These are phyloP conservation scores for Diabrotica undecimpunctata DNA, from an alignment of 1,140 invertebrate genomes.

Conservation along the genomic window DNA sequence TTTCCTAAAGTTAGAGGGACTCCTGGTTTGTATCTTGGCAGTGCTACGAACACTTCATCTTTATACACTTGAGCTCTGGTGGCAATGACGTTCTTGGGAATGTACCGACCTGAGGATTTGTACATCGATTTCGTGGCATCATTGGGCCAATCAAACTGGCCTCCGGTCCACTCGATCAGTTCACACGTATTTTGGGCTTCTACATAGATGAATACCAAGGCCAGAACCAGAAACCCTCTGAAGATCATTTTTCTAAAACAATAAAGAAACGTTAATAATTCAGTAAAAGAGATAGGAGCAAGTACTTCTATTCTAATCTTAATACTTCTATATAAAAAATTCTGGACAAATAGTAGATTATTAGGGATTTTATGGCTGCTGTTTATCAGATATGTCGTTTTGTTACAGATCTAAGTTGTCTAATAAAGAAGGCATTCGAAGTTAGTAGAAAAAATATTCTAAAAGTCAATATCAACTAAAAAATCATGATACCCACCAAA, in stretches of 20 bases:
- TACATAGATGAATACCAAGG: slow-evolving; percentile 15
- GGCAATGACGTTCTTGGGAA: slow-evolving; percentile 57
- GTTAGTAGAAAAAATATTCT: no score
- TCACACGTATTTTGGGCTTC: slow-evolving; percentile 22
- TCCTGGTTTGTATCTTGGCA: slow-evolving; percentile 56
- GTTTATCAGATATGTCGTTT: no score
- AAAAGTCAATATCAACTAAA: no score
- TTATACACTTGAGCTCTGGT: slow-evolving; percentile 54
- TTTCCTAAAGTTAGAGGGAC: slow-evolving; percentile 55
- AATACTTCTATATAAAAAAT: no score
- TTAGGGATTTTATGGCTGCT: no score
- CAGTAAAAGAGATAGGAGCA: no score
- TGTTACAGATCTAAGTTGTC: no score
- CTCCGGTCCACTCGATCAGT: slow-evolving; percentile 38
- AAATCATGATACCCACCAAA: no score
- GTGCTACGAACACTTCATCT: slow-evolving; percentile 53
- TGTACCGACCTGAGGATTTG: slow-evolving; percentile 53
- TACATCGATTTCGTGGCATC: slow-evolving; percentile 52
- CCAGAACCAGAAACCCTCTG: slow-evolving; percentile 16
- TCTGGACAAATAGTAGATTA: no score
- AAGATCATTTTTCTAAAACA: slow-evolving; percentile 26
- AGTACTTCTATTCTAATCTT: no score
- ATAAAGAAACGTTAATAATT: not conserved
- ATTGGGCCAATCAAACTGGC: slow-evolving; percentile 54
- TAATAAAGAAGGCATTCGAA: no score